These are phyloP conservation scores for Melangyna quadrimaculata DNA, from an alignment of 2,888 invertebrate genomes.

Conservation along the genomic window DNA sequence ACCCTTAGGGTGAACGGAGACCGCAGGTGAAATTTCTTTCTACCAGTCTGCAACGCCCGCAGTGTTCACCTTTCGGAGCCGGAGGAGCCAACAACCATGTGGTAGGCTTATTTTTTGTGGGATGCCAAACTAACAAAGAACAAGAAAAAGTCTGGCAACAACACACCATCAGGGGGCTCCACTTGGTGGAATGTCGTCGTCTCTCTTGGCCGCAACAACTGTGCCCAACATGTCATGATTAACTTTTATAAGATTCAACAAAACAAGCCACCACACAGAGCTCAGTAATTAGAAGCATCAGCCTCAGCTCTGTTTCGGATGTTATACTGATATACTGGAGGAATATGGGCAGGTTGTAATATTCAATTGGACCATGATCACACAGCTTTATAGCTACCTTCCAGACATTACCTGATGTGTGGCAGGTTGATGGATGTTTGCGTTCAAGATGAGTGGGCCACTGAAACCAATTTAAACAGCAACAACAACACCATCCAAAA, in stretches of 20 bases:
- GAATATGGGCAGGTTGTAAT: not conserved
- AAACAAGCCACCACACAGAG: slow-evolving; percentile 66
- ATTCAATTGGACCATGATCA: slow-evolving; percentile 56
- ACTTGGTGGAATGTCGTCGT: slow-evolving; percentile 55
- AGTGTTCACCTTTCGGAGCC: slow-evolving; percentile 52
- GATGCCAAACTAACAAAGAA: slow-evolving; percentile 41
- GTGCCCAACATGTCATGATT: slow-evolving; percentile 66
- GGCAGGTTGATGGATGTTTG: slow-evolving; percentile 70
- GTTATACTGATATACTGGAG: not conserved
- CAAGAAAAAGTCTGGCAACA: not conserved
- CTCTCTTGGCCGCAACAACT: slow-evolving; percentile 8
- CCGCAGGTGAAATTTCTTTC: slow-evolving; percentile 65
- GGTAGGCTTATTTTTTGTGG: slow-evolving; percentile 21
- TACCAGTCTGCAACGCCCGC: slow-evolving; percentile 27
- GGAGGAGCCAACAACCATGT: slow-evolving; percentile 30
- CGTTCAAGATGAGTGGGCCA: slow-evolving; percentile 59
- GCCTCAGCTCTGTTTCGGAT: slow-evolving; percentile 37
- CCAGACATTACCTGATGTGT: slow-evolving; percentile 30
- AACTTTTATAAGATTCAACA: slow-evolving; percentile 67
- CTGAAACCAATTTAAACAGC: slow-evolving; percentile 65
- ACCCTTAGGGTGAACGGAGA: slow-evolving; percentile 47
- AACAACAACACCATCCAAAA: too few species aligned
- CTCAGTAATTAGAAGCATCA: slow-evolving; percentile 68
- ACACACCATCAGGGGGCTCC: slow-evolving; percentile 26
- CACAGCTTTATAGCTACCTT: not conserved